These are phyloP conservation scores for Crenuchus spilurus DNA, from an alignment of 2,797 vertebrate genomes.

Conservation along the genomic window DNA sequence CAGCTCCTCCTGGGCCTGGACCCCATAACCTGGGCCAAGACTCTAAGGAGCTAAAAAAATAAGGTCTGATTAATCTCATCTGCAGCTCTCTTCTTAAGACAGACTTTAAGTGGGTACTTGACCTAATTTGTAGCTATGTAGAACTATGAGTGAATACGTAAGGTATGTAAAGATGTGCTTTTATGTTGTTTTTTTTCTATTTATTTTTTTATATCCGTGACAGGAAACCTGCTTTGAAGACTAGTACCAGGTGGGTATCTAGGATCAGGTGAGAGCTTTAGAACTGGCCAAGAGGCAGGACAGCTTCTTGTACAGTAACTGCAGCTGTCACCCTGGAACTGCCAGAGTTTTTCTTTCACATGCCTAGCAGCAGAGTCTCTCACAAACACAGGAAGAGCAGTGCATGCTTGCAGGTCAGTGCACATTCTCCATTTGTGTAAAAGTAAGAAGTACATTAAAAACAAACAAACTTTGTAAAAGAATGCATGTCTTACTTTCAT, in stretches of 20 bases:
- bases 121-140: constrained; percentile 12
- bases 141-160: no score
- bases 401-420: background rate
- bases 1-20: constrained; percentile 49
- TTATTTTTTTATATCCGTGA: constrained; percentile 2
- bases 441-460: background rate
- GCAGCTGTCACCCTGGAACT: constrained; percentile 35
- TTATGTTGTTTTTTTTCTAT: constrained; percentile 7
- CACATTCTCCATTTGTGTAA: background rate
- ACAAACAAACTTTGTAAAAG: no score
- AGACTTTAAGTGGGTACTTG: constrained; percentile 11
- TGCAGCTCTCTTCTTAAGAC: constrained; percentile 15
- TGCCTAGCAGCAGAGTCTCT: constrained; percentile 15
- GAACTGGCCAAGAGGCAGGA: background rate
- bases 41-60: constrained; percentile 41
- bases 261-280: constrained; percentile 25
- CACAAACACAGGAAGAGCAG: constrained; percentile 1
- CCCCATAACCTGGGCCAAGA: constrained; percentile 43
- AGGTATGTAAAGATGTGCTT: background rate
- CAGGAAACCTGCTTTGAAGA: constrained; percentile 9
- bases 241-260: constrained; percentile 23
- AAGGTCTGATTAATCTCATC: constrained; percentile 53
- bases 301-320: constrained; percentile 23
- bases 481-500: no score
- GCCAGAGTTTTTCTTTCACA: constrained; percentile 26